phyloP scores from a whole-genome alignment of 2,797 vertebrate genomes.

The Hypotaenidia philippensis region DNA sequence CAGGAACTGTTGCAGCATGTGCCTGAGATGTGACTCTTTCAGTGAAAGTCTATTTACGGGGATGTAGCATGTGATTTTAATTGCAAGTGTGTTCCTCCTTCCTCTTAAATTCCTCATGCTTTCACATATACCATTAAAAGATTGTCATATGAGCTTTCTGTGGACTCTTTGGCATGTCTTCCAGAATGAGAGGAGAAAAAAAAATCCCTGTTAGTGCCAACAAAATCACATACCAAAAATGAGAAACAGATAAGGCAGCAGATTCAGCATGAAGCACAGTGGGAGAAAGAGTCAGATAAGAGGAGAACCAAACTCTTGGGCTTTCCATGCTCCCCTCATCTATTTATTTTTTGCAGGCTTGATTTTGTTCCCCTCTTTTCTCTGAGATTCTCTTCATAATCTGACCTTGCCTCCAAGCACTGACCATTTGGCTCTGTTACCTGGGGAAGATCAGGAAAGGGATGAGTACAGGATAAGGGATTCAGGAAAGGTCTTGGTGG shows the following conservation, averaged over 20 bases:
- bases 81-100: constrained; percentile 52
- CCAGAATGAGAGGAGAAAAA: constrained; percentile 29
- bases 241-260: constrained; percentile 55
- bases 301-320: neutral
- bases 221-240: constrained; percentile 56
- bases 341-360: neutral
- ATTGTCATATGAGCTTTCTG: constrained; percentile 27
- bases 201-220: constrained; percentile 24
- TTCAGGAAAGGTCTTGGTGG: neutral
- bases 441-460: neutral
- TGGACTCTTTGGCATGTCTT: constrained; percentile 38
- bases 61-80: constrained; percentile 58
- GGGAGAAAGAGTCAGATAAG: constrained; percentile 26
- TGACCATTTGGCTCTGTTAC: neutral
- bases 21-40: constrained; percentile 19
- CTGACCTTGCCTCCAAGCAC: neutral
- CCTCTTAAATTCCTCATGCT: constrained; percentile 31
- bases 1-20: constrained; percentile 27
- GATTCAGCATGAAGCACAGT: constrained; percentile 12
- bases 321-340: neutral
- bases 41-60: constrained; percentile 43
- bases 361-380: neutral
- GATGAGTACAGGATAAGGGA: neutral
- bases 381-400: neutral
- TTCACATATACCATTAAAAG: constrained; percentile 51